Conservation (phyloP, 2,888 invertebrate species). For the Tetropium fuscum region DNA sequence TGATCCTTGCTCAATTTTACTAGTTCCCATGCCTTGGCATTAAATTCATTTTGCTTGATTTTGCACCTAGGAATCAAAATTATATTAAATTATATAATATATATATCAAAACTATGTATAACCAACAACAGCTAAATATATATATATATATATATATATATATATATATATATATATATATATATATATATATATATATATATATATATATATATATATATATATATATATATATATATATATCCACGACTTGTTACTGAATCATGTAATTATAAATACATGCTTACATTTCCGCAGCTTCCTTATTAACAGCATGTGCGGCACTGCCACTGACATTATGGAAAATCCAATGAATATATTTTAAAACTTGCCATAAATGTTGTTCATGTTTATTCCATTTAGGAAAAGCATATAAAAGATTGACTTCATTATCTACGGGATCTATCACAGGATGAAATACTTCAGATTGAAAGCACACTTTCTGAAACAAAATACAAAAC, state of each 20-base stretch:
- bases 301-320: slow-evolving; percentile 77
- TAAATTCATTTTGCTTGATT: slow-evolving; percentile 78
- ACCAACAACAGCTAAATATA: too few relatives aligned
- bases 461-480: slow-evolving; percentile 84
- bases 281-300: slow-evolving; percentile 78
- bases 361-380: slow-evolving; percentile 91
- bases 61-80: slow-evolving; percentile 80
- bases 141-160: too few relatives aligned
- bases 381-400: slow-evolving; percentile 87
- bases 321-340: slow-evolving; percentile 78
- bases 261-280: slow-evolving; percentile 1
- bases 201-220: too few relatives aligned
- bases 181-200: too few relatives aligned
- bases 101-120: too few relatives aligned
- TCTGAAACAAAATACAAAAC: slow-evolving; percentile 72
- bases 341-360: slow-evolving; percentile 86
- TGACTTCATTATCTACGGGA: slow-evolving; percentile 80
- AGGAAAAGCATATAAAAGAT: slow-evolving; percentile 83
- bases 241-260: too few relatives aligned
- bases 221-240: too few relatives aligned
- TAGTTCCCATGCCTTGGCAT: slow-evolving; percentile 77
- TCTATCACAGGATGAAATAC: slow-evolving; percentile 91
- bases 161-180: too few relatives aligned
- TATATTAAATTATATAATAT: too few relatives aligned
- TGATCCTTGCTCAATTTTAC: slow-evolving; percentile 78